Evolutionary conservation across 2,797 vertebrate genomes (phyloP), one percentile per base, ranked within the genome.

Genomic region (Allobates femoralis): DNA sequence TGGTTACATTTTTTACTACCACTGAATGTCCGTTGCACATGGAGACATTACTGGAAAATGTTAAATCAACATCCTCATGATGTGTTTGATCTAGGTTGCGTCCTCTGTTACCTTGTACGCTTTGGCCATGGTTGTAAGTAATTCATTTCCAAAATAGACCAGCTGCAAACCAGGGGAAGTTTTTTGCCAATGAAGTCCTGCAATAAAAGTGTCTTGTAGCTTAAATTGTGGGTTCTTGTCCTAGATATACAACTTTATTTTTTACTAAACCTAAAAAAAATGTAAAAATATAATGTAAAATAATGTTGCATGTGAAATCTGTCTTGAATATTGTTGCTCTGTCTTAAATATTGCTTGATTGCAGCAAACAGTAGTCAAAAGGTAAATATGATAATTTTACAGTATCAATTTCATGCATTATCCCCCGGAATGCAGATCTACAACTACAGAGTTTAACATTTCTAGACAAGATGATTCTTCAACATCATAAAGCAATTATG

Each of bases 11-110:
- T 86, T 79, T 88, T 81, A 85, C 71, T 81, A 88, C 87, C 71
- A 51, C 66, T 81, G 77, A 81, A 80, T 56, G 86, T 85, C 82
- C 82, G 69, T 81, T 84, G 76, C 81, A 53, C 73, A 77, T 86
- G 73, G 69, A 83, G 81, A 73, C 79, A 67, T 79, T 84, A 79
- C 83, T 84, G 60, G 69, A 69, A 88, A 88, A 88, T 88, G 87
- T 88, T 88, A 81, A 81, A 88, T 81, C 51, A 88, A 88, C 87
- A 88, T 88, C 83, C 83, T 88, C 71, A 23, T n/a, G 74, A 37
- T 85, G 60, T 79, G 76, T 85, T 88, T 88, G 83, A 88, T 88
- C 83, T 88, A 64, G 53, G 26, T 69, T 81, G 58, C 14, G 34
- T 81, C 69, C 83, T 81, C 78, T 88, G 83, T 76, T 74, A 88